A percentile compares a stretch with the other conserved stretches of the same genome.
These are phyloP conservation scores for Heliocidaris tuberculata DNA, from an alignment of 35 echinoderm and acorn worm species.

Conservation along the genomic window DNA sequence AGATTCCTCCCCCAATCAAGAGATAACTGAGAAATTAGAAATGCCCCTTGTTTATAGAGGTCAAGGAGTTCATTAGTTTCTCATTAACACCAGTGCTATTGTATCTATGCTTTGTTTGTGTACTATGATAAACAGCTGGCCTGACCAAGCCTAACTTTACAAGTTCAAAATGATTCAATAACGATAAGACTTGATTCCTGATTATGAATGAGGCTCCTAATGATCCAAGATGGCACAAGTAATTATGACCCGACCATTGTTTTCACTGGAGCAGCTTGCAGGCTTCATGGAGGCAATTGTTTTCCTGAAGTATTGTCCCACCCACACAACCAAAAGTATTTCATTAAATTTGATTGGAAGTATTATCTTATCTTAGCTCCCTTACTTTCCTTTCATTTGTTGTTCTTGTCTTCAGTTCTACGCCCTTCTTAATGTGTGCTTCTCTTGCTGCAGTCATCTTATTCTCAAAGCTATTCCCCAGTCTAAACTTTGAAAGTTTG, in stretches of 20 bases:
- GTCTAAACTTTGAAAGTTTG: no score
- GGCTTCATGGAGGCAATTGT: neutral
- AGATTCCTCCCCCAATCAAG: no score
- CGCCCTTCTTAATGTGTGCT: no score
- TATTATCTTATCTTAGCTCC: neutral
- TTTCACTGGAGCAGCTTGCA: neutral
- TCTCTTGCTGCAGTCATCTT: no score
- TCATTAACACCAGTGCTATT: neutral
- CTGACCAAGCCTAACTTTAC: neutral
- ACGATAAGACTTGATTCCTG: neutral
- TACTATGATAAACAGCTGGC: neutral
- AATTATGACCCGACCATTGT: neutral
- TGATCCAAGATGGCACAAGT: neutral
- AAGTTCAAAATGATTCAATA: neutral
- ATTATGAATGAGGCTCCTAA: neutral
- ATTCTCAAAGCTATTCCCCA: no score
- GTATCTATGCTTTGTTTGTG: neutral
- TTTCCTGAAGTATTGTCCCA: no score
- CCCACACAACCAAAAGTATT: neutral
- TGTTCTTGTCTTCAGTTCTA: no score
- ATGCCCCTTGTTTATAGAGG: neutral
- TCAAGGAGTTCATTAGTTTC: neutral
- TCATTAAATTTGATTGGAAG: neutral
- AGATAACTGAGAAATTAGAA: neutral
- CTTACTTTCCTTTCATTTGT: no score